These are phyloP conservation scores for Noctua pronuba DNA, from an alignment of 2,888 invertebrate species.

Conservation along the genomic window DNA sequence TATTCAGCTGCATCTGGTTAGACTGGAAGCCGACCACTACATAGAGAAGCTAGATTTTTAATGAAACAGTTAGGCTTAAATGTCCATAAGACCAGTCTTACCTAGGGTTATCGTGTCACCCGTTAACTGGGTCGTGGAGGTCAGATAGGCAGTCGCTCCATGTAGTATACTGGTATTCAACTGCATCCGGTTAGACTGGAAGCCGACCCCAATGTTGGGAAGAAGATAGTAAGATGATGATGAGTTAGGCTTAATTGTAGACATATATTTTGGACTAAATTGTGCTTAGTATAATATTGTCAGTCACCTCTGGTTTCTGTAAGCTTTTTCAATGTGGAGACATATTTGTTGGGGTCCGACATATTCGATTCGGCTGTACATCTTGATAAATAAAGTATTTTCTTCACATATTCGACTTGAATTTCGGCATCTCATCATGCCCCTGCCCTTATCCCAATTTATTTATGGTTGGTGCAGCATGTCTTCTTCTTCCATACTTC, in stretches of 20 bases:
- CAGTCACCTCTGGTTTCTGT: not conserved
- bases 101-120: not conserved
- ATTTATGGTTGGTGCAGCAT: too few relatives aligned
- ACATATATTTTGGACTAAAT: conserved; percentile 35
- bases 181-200: not conserved
- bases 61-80: conserved; percentile 21
- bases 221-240: not conserved
- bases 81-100: not conserved
- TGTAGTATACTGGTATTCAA: not conserved
- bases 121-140: not conserved
- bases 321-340: not conserved
- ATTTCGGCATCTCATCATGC: not conserved
- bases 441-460: too few relatives aligned
- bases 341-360: not conserved
- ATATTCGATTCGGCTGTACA: too few relatives aligned
- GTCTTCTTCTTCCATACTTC: too few relatives aligned
- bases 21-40: conserved; percentile 19
- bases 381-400: not conserved
- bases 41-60: conserved; percentile 27
- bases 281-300: conserved; percentile 18
- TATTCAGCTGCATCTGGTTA: not conserved
- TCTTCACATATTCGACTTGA: not conserved
- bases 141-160: not conserved
- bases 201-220: not conserved
- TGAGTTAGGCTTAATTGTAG: not conserved